Base-by-base conservation (phyloP, 2,797 vertebrate species). In the Gymnoscopelus microlampas region DNA sequence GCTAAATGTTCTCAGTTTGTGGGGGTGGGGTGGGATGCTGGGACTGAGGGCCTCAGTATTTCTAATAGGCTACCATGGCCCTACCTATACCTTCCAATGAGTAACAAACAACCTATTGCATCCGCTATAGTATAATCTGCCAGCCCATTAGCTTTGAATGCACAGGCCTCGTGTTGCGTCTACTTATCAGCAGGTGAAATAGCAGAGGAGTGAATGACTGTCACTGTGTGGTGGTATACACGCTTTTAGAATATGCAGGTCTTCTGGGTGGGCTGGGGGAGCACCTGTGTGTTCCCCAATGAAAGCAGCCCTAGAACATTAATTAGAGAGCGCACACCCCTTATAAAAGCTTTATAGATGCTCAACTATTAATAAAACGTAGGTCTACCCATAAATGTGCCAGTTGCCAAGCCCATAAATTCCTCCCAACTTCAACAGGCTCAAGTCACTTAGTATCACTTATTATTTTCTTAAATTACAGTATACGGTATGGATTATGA, bases 141-240 rank as follows among this genome's bases (percentile, higher is more conserved):
- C 60, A 75, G 68, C 35, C 35, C 57, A 14, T 83, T 68, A 68
- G 70, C 77, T 68, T 60, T 75, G 59, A 74, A 61, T 68, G 80
- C 32, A 44, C 9, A 70, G 57, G 71, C 70, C 60, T 56, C 56
- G 39, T 49, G 73, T 60, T 73, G 74, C 87, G 89, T 86, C 84
- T 90, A 88, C 71, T 82, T 66, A 75, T 59, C 85, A 90, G 87
- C 90, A 90, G 89, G 88, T 92, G 88, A 91, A 90, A 87, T 9
- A 87, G 77, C 88, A 88, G 39, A 60, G 35, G 77, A 39, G 60
- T 71, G 67, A 65, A 66, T 26, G 55, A 19, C 19, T 19, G 19
- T 26, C 48, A 19, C 19, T 19, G 19, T 19, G 19, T 5, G 75
- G 62, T 44, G 39, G 35, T 0, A 32, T 60, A 74, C 49, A 77